phyloP scores from a whole-genome alignment of 2,888 invertebrate genomes.

The Megaustenia siamemsis region DNA sequence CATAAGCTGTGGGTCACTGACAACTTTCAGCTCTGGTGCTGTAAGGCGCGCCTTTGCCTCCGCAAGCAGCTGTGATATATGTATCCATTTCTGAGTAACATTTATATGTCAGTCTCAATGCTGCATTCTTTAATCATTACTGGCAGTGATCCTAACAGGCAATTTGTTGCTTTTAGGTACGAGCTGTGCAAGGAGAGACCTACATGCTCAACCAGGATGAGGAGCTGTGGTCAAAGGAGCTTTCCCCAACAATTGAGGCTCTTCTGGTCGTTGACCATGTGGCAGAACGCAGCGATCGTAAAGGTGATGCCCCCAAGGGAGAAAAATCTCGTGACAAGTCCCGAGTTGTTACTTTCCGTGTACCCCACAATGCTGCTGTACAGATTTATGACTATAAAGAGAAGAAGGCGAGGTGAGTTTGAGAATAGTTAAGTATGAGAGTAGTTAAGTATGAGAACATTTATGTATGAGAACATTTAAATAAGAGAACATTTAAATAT shows the following conservation, averaged over 20 bases:
- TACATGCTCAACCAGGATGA: slow-evolving; percentile 82
- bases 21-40: no score
- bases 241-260: slow-evolving; percentile 80
- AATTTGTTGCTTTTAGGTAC: slow-evolving; percentile 69
- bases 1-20: no score
- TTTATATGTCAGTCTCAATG: no score
- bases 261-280: slow-evolving; percentile 79
- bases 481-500: no score
- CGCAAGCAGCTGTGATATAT: no score
- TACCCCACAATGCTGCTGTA: slow-evolving; percentile 82
- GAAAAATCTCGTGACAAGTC: slow-evolving; percentile 76
- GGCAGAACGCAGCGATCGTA: slow-evolving; percentile 79
- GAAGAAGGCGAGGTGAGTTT: slow-evolving; percentile 80
- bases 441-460: no score
- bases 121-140: no score
- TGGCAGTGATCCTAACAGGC: no score
- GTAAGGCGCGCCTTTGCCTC: no score
- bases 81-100: no score
- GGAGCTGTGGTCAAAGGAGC: slow-evolving; percentile 79
- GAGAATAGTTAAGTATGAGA: no score
- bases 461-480: no score
- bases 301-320: background rate
- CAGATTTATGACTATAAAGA: slow-evolving; percentile 82
- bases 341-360: slow-evolving; percentile 80
- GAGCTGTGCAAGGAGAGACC: slow-evolving; percentile 81